A percentile compares a stretch with the other conserved stretches of the same genome.
These are phyloP conservation scores for Heterotilapia buettikoferi DNA, from an alignment of 2,113 vertebrate genomes.

Conservation along the genomic window DNA sequence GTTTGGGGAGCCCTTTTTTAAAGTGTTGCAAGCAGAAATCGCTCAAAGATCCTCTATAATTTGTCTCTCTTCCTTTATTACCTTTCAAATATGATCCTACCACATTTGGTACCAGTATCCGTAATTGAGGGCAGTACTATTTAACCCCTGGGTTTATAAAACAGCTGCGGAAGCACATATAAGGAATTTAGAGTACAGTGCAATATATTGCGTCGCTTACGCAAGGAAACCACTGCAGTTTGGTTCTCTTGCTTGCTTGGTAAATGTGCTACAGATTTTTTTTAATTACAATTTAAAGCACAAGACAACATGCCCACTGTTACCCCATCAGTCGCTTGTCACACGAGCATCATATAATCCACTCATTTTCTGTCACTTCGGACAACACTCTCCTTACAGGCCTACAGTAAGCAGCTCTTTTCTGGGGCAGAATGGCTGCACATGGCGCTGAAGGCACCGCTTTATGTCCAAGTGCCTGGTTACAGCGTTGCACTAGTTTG, in stretches of 20 bases:
- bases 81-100: not conserved
- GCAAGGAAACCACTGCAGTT: not conserved
- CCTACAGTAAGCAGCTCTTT: conserved; percentile 33
- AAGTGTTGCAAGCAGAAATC: not conserved
- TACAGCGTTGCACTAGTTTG: conserved; percentile 71
- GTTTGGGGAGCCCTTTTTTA: not conserved
- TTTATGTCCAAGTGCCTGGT: conserved; percentile 70
- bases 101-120: not conserved
- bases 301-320: not conserved
- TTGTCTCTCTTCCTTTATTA: not conserved
- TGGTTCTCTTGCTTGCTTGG: not conserved
- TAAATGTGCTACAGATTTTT: not conserved
- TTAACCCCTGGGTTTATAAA: not conserved
- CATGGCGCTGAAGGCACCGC: conserved; percentile 57
- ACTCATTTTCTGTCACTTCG: conserved; percentile 19
- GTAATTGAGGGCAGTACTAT: not conserved
- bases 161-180: not conserved
- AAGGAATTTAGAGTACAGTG: not conserved
- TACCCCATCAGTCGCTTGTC: not conserved
- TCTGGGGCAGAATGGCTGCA: conserved; percentile 38
- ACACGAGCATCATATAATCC: conserved; percentile 25
- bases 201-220: not conserved
- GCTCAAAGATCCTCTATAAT: not conserved
- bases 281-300: fast-evolving
- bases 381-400: conserved; percentile 8